Conservation (phyloP, 1,140 invertebrate species). For the Scylla paramamosain region DNA sequence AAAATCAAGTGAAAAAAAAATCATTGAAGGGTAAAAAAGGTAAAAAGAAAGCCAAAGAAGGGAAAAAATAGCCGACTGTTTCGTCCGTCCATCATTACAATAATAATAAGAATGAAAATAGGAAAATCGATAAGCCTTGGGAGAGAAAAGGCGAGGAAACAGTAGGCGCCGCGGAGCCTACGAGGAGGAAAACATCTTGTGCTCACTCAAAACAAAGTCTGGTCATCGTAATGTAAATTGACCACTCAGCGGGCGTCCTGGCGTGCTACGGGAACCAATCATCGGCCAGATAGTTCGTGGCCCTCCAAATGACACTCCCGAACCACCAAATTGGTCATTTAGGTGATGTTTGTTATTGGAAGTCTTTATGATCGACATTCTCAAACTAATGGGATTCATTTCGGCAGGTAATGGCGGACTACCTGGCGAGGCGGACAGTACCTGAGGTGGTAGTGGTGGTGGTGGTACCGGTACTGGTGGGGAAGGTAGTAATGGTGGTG, state of each 20-base stretch:
- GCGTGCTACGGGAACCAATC: slow-evolving; percentile 69
- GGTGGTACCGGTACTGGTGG: neutral
- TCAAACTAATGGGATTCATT: slow-evolving; percentile 74
- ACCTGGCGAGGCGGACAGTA: slow-evolving; percentile 39
- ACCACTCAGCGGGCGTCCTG: slow-evolving; percentile 67
- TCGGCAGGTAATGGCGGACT: slow-evolving; percentile 45
- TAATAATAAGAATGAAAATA: neutral
- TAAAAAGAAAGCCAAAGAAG: neutral
- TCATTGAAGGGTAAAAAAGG: neutral
- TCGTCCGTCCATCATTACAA: slow-evolving; percentile 3
- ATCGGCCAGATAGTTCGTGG: slow-evolving; percentile 62
- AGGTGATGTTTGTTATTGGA: slow-evolving; percentile 75
- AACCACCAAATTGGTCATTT: slow-evolving; percentile 73
- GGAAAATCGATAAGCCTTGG: neutral
- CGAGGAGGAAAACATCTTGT: slow-evolving; percentile 31
- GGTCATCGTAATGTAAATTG: slow-evolving; percentile 73
- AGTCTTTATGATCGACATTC: slow-evolving; percentile 75
- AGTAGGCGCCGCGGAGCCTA: neutral
- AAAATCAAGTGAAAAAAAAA: neutral
- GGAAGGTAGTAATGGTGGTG: neutral
- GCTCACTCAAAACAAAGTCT: slow-evolving; percentile 63
- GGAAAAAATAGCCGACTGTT: neutral
- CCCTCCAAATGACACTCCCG: slow-evolving; percentile 70
- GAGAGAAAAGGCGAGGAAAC: neutral
- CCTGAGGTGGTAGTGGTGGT: neutral